Percentiles rank a stretch among this genome's conserved stretches.
Conservation (phyloP, 1,140 invertebrate genomes). For the Theocolax elegans region DNA sequence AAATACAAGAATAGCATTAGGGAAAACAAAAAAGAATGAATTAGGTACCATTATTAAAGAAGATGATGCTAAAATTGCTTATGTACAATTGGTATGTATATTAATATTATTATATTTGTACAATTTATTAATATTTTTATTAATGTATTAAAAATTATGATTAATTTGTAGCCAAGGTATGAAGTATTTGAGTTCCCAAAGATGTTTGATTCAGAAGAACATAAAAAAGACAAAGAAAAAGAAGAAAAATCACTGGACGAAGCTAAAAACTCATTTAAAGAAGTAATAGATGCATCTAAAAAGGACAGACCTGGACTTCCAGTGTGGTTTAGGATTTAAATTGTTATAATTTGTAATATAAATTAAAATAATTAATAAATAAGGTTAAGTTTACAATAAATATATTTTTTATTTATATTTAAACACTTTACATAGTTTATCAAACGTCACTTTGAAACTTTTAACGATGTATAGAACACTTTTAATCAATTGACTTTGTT, state of each 20-base stretch:
- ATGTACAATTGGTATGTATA: conserved; percentile 79
- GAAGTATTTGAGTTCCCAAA: conserved; percentile 71
- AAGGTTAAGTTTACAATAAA: not conserved
- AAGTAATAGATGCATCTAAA: conserved; percentile 63
- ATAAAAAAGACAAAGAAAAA: conserved; percentile 59
- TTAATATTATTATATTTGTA: not conserved
- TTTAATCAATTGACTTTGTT: too few species aligned
- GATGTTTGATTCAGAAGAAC: conserved; percentile 61
- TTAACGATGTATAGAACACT: too few species aligned
- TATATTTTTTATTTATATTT: not conserved
- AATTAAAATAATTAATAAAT: not conserved
- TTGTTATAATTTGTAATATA: not conserved
- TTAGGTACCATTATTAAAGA: conserved; percentile 78
- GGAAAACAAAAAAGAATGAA: conserved; percentile 68
- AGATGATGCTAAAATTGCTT: conserved; percentile 87
- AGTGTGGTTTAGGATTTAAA: conserved; percentile 71
- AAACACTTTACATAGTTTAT: not conserved
- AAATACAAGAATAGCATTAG: conserved; percentile 76
- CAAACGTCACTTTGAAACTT: not conserved
- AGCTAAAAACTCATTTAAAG: conserved; percentile 63
- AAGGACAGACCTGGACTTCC: conserved; percentile 70
- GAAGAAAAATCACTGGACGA: conserved; percentile 67
- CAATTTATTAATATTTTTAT: not conserved
- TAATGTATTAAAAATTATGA: not conserved
- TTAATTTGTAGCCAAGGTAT: conserved; percentile 66